Base-by-base conservation (phyloP, 1,140 invertebrate genomes). In the Venturia canescens region DNA sequence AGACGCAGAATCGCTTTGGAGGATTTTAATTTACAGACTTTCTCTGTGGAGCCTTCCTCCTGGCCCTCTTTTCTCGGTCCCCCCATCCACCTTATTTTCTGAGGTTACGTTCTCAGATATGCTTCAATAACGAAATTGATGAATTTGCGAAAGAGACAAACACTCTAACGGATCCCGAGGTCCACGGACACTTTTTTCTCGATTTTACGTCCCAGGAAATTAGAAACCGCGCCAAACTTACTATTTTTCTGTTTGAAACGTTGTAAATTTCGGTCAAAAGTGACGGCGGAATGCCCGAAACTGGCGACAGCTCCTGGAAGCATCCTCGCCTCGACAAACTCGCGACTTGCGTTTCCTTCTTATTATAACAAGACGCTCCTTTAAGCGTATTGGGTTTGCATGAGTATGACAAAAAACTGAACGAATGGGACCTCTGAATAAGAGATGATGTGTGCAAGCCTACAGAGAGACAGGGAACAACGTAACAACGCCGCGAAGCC, bases 401-500 rank as follows among this genome's bases (percentile, higher is more conserved):
- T 50, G n/a, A 72, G 31, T 21, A 34, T 60, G 23, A 60, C n/a
- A 53, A 78, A 66, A 63, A 77, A 77, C n/a, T 48, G 53, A 74
- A 21, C 31, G 18, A 18, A 31, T n/a, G 26, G 44, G 66, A 16
- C 53, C 77, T 78, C 0, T 92, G 85, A 92, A 92, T 92, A 92
- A 92, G 89, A 88, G 87, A 92, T 90, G 82, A 82, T 70, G 71
- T 63, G 70, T 76, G 67, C 76, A 80, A 53, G 15, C 26, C 26
- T 74, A 57, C 78, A 48, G 31, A 76, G 63, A 84, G 83, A 79
- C 79, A 81, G 83, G 83, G 87, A 88, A 85, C 89, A 91, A 90
- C 85, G 87, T 88, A 90, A 91, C 90, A 88, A 89, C 89, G 80
- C 13, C 82, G 81, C n/a, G n/a, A 80, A 81, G 83, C 84, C 82